phyloP scores from a whole-genome alignment of 2,797 vertebrate genomes.

The Tragelaphus eurycerus region DNA sequence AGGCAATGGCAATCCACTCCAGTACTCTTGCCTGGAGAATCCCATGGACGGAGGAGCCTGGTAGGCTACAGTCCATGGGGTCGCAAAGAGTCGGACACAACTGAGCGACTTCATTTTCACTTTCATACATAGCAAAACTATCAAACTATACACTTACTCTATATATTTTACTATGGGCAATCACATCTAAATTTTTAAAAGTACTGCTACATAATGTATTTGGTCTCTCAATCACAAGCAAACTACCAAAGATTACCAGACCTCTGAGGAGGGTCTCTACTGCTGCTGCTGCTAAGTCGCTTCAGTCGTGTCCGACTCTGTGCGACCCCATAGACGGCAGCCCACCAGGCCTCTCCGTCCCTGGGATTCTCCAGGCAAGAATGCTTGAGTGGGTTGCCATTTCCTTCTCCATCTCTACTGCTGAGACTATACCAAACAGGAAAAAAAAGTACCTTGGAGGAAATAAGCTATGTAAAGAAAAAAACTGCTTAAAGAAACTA shows the following conservation, averaged over 20 bases:
- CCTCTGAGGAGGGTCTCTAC: background rate
- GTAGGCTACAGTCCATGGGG: background rate
- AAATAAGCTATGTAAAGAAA: constrained; percentile 5
- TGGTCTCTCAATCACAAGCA: background rate
- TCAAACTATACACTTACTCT: background rate
- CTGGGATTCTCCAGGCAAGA: too few species aligned
- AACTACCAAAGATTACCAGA: background rate
- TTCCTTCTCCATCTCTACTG: background rate
- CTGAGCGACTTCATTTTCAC: too few species aligned
- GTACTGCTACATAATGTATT: background rate
- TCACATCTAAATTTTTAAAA: background rate
- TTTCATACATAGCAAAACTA: background rate
- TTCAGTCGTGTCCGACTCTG: too few species aligned
- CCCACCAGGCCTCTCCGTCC: too few species aligned
- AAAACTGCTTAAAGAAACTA: background rate
- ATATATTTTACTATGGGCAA: background rate
- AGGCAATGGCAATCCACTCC: too few species aligned
- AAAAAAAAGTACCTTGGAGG: background rate
- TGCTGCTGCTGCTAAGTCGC: background rate
- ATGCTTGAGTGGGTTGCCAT: too few species aligned
- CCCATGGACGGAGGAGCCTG: background rate
- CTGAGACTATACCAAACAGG: background rate
- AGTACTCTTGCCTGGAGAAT: too few species aligned
- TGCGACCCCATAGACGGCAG: too few species aligned
- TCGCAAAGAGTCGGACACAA: background rate